Conservation (phyloP, 2,113 vertebrate genomes). For the Atractosteus spatula region DNA sequence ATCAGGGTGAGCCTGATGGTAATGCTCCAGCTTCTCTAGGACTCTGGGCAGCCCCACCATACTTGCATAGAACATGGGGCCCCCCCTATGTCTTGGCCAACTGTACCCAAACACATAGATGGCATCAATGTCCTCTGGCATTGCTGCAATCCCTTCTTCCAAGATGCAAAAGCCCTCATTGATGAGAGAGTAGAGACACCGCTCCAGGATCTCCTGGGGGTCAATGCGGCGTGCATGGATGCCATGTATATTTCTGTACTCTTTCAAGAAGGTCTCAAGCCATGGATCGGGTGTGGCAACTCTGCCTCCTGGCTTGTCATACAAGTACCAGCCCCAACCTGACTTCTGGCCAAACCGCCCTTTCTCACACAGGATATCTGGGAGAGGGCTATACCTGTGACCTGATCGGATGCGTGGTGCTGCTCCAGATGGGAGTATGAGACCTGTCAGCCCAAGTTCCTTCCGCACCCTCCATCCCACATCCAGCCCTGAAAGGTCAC, state of each 20-base stretch:
- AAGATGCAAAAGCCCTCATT: conserved; percentile 87
- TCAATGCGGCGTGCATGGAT: conserved; percentile 63
- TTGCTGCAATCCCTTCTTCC: conserved; percentile 75
- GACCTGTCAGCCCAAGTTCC: conserved; percentile 60
- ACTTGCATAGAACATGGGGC: conserved; percentile 87
- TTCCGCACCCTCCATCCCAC: conserved; percentile 80
- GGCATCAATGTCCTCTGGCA: conserved; percentile 83
- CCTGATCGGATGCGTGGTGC: conserved; percentile 55
- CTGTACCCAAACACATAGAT: conserved; percentile 84
- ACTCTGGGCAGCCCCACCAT: conserved; percentile 72
- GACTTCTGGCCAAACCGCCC: conserved; percentile 85
- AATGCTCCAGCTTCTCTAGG: conserved; percentile 74
- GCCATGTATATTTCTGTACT: conserved; percentile 66
- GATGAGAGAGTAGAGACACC: conserved; percentile 78
- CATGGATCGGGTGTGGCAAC: conserved; percentile 72
- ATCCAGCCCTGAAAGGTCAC: conserved; percentile 84
- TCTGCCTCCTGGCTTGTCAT: conserved; percentile 70
- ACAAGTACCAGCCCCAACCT: conserved; percentile 83
- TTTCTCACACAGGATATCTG: conserved; percentile 80
- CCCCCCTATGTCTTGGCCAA: conserved; percentile 83
- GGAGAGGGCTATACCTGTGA: conserved; percentile 77
- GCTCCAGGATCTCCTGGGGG: conserved; percentile 81
- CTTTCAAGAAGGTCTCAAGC: conserved; percentile 69
- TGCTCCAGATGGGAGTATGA: conserved; percentile 41
- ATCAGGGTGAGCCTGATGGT: conserved; percentile 71